These are phyloP conservation scores for Cryptosula pallasiana DNA, from an alignment of 2,888 invertebrate genomes.

Conservation along the genomic window DNA sequence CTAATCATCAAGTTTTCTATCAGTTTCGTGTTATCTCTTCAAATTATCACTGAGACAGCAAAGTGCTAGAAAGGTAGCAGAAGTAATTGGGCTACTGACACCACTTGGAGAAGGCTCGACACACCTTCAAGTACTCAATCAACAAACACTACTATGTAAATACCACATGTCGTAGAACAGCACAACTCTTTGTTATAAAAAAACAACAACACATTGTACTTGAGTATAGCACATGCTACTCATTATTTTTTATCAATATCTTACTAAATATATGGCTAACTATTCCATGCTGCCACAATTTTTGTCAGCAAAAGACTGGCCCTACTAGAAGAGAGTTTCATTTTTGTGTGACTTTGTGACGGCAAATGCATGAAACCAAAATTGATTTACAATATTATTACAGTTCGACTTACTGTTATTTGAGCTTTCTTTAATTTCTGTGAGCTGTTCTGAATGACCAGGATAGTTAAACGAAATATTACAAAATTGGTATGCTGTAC, in stretches of 20 bases:
- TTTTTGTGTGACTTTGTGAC: neutral
- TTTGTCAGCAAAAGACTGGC: neutral
- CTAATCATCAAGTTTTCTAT: too few relatives aligned
- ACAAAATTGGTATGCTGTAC: too few relatives aligned
- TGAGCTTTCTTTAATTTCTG: too few relatives aligned
- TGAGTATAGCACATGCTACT: neutral
- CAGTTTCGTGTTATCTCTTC: too few relatives aligned
- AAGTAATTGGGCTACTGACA: neutral
- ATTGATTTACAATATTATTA: neutral
- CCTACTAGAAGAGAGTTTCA: neutral
- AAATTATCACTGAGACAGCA: too few relatives aligned
- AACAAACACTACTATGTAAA: neutral
- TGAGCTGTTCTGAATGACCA: too few relatives aligned
- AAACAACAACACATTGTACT: slow-evolving; percentile 15
- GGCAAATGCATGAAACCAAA: neutral
- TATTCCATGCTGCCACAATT: neutral
- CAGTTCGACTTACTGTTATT: too few relatives aligned
- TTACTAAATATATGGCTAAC: neutral
- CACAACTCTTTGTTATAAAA: slow-evolving; percentile 1
- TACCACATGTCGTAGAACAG: slow-evolving; percentile 14
- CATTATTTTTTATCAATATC: neutral
- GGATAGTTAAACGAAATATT: too few relatives aligned
- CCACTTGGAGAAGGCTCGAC: neutral
- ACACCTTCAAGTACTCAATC: neutral
- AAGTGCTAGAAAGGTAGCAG: too few relatives aligned